Evolutionary conservation across 2,113 vertebrate species (phyloP).

Genomic region (Brachyhypopomus gauderio): DNA sequence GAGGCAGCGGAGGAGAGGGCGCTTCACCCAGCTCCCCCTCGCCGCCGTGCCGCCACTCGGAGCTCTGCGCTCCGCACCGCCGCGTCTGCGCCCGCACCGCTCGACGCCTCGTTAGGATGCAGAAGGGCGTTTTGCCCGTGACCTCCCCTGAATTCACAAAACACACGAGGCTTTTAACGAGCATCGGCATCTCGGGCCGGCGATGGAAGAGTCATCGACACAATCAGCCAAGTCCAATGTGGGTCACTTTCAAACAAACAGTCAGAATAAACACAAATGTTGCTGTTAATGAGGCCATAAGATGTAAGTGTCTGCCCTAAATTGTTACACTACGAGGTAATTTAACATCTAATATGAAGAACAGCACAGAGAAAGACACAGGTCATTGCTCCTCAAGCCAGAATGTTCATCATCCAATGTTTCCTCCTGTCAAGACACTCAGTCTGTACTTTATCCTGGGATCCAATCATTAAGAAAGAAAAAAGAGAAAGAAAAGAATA

Average conservation of each 20-base stretch:
- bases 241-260: slow-evolving; percentile 22
- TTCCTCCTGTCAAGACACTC: too few species aligned
- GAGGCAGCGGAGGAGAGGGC: slow-evolving; percentile 28
- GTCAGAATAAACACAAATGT: slow-evolving; percentile 18
- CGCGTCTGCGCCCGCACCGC: slow-evolving; percentile 25
- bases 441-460: too few species aligned
- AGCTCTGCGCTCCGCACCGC: slow-evolving; percentile 42
- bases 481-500: too few species aligned
- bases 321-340: too few species aligned
- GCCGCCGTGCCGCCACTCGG: slow-evolving; percentile 38
- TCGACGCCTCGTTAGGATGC: slow-evolving; percentile 23
- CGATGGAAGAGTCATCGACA: slow-evolving; percentile 9
- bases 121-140: slow-evolving; percentile 13
- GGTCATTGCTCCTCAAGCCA: too few species aligned
- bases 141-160: slow-evolving; percentile 43
- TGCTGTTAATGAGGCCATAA: slow-evolving; percentile 6
- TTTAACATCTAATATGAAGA: too few species aligned
- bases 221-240: slow-evolving; percentile 6
- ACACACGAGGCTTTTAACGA: slow-evolving; percentile 38
- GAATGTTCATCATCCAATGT: too few species aligned
- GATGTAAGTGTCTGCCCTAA: not conserved
- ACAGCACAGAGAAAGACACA: too few species aligned
- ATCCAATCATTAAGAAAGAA: too few species aligned
- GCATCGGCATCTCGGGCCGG: slow-evolving; percentile 21
- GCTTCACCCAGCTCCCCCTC: slow-evolving; percentile 50